These are phyloP conservation scores for Leucosticte australis DNA, from an alignment of 2,113 vertebrate genomes.

Conservation along the genomic window DNA sequence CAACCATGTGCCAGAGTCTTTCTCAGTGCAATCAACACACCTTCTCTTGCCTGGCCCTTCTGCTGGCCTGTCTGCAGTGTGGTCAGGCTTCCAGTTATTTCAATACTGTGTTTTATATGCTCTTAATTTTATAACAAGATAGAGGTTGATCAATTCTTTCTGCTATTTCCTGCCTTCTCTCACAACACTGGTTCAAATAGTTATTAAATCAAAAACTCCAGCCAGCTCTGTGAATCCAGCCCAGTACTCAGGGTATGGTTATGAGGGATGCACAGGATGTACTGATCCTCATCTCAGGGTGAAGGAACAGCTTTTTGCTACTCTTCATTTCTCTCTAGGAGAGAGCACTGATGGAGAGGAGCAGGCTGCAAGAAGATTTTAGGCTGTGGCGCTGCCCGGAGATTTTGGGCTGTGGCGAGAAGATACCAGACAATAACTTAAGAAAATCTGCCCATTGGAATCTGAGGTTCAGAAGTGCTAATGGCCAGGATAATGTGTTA, in stretches of 20 bases:
- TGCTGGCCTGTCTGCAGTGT: background rate
- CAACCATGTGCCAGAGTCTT: background rate
- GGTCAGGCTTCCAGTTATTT: background rate
- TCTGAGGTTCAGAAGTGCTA: background rate
- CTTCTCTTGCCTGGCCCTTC: background rate
- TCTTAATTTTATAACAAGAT: background rate
- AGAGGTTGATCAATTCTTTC: background rate
- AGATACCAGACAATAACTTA: background rate
- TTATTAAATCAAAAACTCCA: background rate
- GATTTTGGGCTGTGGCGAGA: background rate
- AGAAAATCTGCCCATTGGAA: background rate
- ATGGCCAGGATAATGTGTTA: background rate
- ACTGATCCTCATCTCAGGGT: fast-evolving
- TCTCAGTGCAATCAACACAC: fast-evolving
- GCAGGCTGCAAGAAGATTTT: background rate
- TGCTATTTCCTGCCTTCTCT: background rate
- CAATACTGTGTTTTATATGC: background rate
- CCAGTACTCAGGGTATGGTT: background rate
- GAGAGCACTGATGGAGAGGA: background rate
- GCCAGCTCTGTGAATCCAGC: background rate
- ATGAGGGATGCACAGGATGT: background rate
- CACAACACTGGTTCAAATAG: background rate
- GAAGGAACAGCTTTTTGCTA: background rate
- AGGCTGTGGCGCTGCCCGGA: background rate
- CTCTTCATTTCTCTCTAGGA: background rate